Evolutionary conservation across 2,888 invertebrate species (phyloP), one percentile per base, ranked within the genome.

Genomic region (Iselma pallidipennis): DNA sequence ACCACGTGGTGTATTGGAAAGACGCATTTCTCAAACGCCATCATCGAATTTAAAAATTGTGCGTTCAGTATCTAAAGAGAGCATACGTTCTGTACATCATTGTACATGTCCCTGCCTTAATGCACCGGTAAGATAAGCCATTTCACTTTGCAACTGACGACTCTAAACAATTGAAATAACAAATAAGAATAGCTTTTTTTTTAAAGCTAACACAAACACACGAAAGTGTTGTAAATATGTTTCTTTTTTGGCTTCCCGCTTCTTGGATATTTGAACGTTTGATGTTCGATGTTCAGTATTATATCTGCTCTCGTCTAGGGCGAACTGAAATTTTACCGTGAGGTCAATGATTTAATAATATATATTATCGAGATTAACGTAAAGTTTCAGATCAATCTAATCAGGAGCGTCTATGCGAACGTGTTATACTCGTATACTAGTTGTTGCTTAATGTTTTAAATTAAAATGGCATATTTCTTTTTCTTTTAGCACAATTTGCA

Each of bases 11-110:
- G 74, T 78, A 60, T 68, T 81, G 61, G 92, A 92, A 76, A 86
- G 93, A 65, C 86, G 93, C 69, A 91, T 92, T 66, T 92, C 92
- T n/a, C 89, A 91, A 59, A 90, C 91, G 66, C 91, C 92, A 49
- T 87, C 89, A 60, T 90, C 91, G 53, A 87, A 89, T 61, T 80
- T 90, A 72, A 89, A 90, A 80, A 87, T 94, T 81, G 91, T 92
- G 77, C 89, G 94, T 74, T 94, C 94, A 74, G 89, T 91, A 67
- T 95, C 94, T 57, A 87, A 91, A 70, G 93, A 93, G 79, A 92
- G 91, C 79, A 88, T 92, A 68, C 87, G 90, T 72, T 91, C 91
- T 66, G 87, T 87, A 78, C 85, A 87, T 82, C 90, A 88, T 81
- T 87, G 86, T 78, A 86, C 86, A 66, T 88, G 85, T 75, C 86